Evolutionary conservation across 2,888 invertebrate genomes (phyloP).

Genomic region (Phortica okadai): DNA sequence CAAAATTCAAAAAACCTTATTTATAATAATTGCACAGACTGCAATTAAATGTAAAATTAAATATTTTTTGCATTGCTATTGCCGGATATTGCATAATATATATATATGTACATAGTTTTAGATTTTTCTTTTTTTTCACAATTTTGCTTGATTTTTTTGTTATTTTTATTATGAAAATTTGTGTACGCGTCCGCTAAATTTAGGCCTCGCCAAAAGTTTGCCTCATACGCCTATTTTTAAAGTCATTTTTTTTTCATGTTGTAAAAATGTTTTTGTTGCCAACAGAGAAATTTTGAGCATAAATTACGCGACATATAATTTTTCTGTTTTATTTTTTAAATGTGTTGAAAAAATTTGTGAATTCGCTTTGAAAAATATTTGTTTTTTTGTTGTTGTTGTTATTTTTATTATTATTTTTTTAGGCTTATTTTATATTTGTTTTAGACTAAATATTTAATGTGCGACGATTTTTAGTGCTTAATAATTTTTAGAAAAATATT

Average conservation of each 20-base stretch:
- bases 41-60: slow-evolving; percentile 28
- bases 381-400: neutral
- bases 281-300: slow-evolving; percentile 15
- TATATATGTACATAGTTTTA: neutral
- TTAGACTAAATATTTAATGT: too few relatives aligned
- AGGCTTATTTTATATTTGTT: neutral
- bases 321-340: neutral
- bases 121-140: slow-evolving; percentile 7
- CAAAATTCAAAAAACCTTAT: slow-evolving; percentile 9
- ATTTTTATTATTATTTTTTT: neutral
- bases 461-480: too few relatives aligned
- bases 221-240: slow-evolving; percentile 44
- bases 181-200: slow-evolving; percentile 54
- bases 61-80: neutral
- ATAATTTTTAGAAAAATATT: too few relatives aligned
- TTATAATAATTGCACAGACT: neutral
- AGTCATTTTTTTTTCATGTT: slow-evolving; percentile 12
- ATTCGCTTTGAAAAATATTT: neutral
- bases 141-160: neutral
- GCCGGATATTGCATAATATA: slow-evolving; percentile 27
- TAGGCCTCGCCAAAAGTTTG: slow-evolving; percentile 61
- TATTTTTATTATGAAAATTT: neutral
- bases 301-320: slow-evolving; percentile 11
- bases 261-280: slow-evolving; percentile 2
- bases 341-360: neutral